A percentile compares a stretch with the other conserved stretches of the same genome.
Evolutionary conservation across 2,888 invertebrate species (phyloP).

Genomic region (Megaustenia siamemsis): DNA sequence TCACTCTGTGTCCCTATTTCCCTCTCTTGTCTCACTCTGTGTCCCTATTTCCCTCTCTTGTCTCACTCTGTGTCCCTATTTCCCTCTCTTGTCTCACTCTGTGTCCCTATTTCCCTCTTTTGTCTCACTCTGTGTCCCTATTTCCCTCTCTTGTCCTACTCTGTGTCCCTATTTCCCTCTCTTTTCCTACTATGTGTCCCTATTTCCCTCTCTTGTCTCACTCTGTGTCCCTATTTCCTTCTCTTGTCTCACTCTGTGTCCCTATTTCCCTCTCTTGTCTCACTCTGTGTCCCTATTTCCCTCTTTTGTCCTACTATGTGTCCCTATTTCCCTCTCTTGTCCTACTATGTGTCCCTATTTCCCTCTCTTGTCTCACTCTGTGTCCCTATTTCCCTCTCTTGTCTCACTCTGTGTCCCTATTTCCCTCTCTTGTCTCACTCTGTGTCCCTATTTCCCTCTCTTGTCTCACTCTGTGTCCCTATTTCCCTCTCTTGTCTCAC

Average conservation of each 20-base stretch:
- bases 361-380: not conserved
- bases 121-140: not conserved
- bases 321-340: no score
- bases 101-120: not conserved
- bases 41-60: no score
- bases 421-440: conserved; percentile 14
- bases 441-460: conserved; percentile 37
- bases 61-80: no score
- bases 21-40: no score
- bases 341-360: no score
- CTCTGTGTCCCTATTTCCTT: not conserved
- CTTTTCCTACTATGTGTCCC: not conserved
- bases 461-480: not conserved
- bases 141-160: no score
- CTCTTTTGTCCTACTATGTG: no score
- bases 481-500: no score
- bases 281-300: no score
- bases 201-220: no score
- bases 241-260: not conserved
- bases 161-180: not conserved
- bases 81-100: no score
- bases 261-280: not conserved
- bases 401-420: not conserved
- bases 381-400: not conserved
- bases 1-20: no score